Conservation (phyloP, 2,113 vertebrate genomes). For the Pelmatolapia mariae region DNA sequence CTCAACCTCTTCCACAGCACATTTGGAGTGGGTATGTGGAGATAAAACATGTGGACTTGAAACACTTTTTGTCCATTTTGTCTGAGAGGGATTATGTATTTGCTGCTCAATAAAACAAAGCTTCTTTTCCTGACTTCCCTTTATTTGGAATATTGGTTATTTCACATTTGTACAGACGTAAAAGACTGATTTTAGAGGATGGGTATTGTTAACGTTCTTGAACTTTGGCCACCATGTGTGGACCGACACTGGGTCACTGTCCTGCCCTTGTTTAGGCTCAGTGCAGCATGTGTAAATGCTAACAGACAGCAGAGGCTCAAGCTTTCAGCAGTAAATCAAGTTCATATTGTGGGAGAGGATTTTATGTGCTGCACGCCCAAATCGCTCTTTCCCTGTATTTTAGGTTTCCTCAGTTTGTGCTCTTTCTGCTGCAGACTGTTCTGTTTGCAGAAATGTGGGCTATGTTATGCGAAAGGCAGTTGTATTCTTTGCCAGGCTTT, state of each 20-base stretch:
- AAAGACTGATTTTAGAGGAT: neutral
- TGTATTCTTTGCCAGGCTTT: neutral
- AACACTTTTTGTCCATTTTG: constrained; percentile 25
- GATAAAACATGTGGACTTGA: constrained; percentile 34
- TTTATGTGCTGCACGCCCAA: neutral
- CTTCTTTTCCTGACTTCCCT: neutral
- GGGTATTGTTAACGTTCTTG: neutral
- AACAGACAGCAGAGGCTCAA: neutral
- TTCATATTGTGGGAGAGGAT: neutral
- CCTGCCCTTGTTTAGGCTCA: constrained; percentile 25
- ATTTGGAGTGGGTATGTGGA: neutral
- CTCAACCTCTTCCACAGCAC: constrained; percentile 30
- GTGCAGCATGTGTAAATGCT: neutral
- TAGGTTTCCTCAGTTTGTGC: neutral
- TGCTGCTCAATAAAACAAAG: neutral
- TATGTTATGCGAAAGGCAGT: neutral
- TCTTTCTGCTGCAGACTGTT: neutral
- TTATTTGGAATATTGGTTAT: neutral
- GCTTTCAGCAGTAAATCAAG: constrained; percentile 30
- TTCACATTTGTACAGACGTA: neutral
- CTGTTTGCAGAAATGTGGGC: neutral
- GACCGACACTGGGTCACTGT: neutral
- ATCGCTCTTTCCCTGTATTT: neutral
- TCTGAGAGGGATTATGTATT: constrained; percentile 33
- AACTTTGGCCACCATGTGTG: neutral